Percentiles rank a stretch among this genome's conserved stretches.
Evolutionary conservation across 2,797 vertebrate genomes (phyloP).

Genomic region (Echiichthys vipera): DNA sequence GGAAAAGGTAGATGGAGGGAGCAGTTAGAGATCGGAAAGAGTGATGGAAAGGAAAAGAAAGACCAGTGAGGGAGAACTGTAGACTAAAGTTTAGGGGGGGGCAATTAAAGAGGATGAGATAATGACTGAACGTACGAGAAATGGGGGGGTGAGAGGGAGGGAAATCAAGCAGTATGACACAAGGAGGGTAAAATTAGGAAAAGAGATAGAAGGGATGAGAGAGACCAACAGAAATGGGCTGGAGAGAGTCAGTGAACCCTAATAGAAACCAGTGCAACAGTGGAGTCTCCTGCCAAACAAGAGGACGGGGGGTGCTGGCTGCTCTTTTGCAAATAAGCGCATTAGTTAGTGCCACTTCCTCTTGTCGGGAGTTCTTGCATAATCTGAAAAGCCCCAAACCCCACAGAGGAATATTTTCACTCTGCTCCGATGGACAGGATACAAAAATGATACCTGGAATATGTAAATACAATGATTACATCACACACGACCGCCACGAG

Average conservation of each 20-base stretch:
- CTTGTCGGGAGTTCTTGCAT: slow-evolving; percentile 63
- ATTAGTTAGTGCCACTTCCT: slow-evolving; percentile 73
- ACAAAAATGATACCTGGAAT: slow-evolving; percentile 73
- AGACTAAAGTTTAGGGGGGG: not conserved
- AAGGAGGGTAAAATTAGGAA: not conserved
- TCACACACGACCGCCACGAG: slow-evolving; percentile 51
- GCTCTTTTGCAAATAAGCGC: slow-evolving; percentile 69
- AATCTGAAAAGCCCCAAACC: slow-evolving; percentile 56
- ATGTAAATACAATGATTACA: slow-evolving; percentile 75
- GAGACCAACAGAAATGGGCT: slow-evolving; percentile 15
- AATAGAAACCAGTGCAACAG: slow-evolving; percentile 76
- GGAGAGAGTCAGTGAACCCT: slow-evolving; percentile 40
- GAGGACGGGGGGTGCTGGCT: slow-evolving; percentile 32
- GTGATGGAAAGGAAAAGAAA: slow-evolving; percentile 25
- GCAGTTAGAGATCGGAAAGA: slow-evolving; percentile 51
- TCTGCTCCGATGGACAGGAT: slow-evolving; percentile 62
- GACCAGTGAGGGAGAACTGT: slow-evolving; percentile 5
- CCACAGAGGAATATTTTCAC: slow-evolving; percentile 65
- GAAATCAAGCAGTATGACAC: slow-evolving; percentile 23
- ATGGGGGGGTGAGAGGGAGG: slow-evolving; percentile 47
- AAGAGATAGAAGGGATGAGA: not conserved
- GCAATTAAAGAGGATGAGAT: slow-evolving; percentile 38
- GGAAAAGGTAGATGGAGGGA: slow-evolving; percentile 45
- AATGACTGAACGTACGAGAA: slow-evolving; percentile 41
- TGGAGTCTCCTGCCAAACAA: slow-evolving; percentile 61